These are phyloP conservation scores for Lapara coniferarum DNA, from an alignment of 2,888 invertebrate species.

Conservation along the genomic window DNA sequence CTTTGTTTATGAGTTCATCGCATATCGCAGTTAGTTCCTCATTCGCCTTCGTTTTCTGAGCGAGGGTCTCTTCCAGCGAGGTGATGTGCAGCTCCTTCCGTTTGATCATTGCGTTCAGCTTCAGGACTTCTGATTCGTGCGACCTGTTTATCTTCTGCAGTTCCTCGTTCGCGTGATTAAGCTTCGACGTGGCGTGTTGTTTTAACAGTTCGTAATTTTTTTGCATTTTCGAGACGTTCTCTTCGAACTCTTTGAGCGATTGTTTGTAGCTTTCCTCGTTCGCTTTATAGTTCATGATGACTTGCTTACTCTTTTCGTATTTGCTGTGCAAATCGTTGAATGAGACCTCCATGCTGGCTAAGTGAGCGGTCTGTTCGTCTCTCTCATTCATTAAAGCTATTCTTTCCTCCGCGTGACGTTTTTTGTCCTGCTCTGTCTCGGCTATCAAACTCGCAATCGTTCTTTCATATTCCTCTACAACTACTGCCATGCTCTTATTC, in stretches of 20 bases:
- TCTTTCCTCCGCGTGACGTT: conserved; percentile 81
- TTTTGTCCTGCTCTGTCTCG: conserved; percentile 87
- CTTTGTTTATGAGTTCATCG: conserved; percentile 93
- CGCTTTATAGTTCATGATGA: conserved; percentile 80
- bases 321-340: conserved; percentile 85
- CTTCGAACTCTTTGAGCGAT: conserved; percentile 87
- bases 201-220: conserved; percentile 93
- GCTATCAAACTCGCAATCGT: conserved; percentile 89
- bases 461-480: conserved; percentile 91
- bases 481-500: conserved; percentile 85
- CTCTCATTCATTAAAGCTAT: conserved; percentile 81
- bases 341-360: conserved; percentile 85
- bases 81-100: conserved; percentile 93
- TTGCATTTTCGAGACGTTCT: conserved; percentile 88
- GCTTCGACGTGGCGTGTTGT: conserved; percentile 93
- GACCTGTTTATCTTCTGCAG: conserved; percentile 88
- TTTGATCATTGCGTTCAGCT: conserved; percentile 92
- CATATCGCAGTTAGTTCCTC: conserved; percentile 94
- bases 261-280: conserved; percentile 87
- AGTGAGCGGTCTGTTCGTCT: conserved; percentile 85
- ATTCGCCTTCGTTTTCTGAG: conserved; percentile 95
- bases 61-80: conserved; percentile 91
- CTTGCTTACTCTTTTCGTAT: conserved; percentile 87
- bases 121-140: conserved; percentile 91
- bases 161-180: conserved; percentile 90